Percentiles rank a stretch among this genome's conserved stretches.
phyloP scores from a whole-genome alignment of 2,797 vertebrate genomes.

The Pelodytes ibericus region DNA sequence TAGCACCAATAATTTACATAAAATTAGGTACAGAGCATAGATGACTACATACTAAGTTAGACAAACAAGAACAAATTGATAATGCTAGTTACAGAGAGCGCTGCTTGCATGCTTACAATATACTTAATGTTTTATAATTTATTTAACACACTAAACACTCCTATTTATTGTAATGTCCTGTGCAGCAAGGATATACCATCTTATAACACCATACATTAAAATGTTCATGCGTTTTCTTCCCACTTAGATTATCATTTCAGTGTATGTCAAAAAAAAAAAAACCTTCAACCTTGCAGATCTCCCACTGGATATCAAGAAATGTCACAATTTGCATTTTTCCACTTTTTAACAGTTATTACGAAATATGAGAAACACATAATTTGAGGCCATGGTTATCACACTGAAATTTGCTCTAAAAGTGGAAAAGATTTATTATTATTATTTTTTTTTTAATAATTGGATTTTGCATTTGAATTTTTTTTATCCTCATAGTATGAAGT shows the following conservation, averaged over 20 bases:
- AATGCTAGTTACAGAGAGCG: too few relatives aligned
- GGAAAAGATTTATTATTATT: too few relatives aligned
- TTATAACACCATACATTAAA: not conserved
- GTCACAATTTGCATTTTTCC: slow-evolving; percentile 5
- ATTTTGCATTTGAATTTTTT: too few relatives aligned
- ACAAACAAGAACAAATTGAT: too few relatives aligned
- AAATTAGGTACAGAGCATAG: too few relatives aligned
- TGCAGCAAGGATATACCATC: not conserved
- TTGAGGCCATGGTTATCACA: not conserved
- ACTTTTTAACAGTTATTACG: not conserved
- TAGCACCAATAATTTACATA: too few relatives aligned
- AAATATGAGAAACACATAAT: not conserved
- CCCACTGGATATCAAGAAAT: slow-evolving; percentile 1
- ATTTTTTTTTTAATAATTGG: too few relatives aligned
- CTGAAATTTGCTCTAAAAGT: not conserved
- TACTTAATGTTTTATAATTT: too few relatives aligned
- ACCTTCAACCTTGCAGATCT: not conserved
- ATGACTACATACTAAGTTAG: too few relatives aligned
- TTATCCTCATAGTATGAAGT: too few relatives aligned
- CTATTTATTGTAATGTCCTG: not conserved
- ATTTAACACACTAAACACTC: too few relatives aligned
- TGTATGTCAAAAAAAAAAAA: not conserved
- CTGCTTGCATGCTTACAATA: too few relatives aligned
- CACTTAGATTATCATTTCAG: not conserved
- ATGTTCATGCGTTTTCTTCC: not conserved